A percentile compares a stretch with the other conserved stretches of the same genome.
Conservation (phyloP, 2,888 invertebrate species). For the Coelopa pilipes region DNA sequence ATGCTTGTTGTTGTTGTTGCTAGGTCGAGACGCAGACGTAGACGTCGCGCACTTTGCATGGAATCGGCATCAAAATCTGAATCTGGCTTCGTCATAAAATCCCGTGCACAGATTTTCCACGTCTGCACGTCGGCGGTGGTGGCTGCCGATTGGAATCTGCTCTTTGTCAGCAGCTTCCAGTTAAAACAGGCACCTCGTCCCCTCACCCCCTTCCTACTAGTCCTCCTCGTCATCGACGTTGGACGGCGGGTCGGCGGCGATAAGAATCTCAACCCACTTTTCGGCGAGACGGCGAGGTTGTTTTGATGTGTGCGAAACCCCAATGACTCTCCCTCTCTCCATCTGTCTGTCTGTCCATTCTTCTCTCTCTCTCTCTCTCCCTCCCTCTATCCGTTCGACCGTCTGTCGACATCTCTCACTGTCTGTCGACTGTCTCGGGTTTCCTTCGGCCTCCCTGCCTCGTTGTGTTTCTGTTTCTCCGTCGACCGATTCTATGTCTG, state of each 20-base stretch:
- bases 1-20: neutral
- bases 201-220: neutral
- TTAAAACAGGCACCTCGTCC: neutral
- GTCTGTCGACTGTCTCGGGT: neutral
- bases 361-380: neutral
- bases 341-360: neutral
- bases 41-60: constrained; percentile 1
- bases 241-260: neutral
- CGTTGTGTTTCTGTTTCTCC: neutral
- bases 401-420: neutral
- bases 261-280: constrained; percentile 29
- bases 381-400: neutral
- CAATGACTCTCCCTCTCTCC: neutral
- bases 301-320: constrained; percentile 8
- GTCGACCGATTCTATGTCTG: neutral
- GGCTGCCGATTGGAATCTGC: constrained; percentile 26
- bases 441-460: neutral
- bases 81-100: constrained; percentile 23
- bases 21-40: neutral
- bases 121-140: constrained; percentile 25
- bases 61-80: neutral
- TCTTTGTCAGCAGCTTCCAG: constrained; percentile 4
- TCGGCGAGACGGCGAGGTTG: neutral
- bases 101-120: constrained; percentile 19
- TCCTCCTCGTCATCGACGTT: neutral